Evolutionary conservation across 1,140 invertebrate species (phyloP), one percentile per base, ranked within the genome.

Genomic region (Octopus bimaculoides): DNA sequence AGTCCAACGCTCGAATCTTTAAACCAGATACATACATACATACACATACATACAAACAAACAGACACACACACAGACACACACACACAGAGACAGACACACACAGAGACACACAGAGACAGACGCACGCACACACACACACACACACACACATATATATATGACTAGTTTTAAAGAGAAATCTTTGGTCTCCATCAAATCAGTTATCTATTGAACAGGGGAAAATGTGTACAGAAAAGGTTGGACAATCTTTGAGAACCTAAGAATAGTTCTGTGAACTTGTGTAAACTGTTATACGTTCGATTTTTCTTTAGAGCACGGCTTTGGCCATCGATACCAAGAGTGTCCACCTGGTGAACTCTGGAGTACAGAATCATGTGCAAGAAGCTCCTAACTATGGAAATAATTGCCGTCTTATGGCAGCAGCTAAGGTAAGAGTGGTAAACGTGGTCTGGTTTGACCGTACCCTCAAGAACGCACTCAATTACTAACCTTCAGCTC

Each of bases 371-470:
- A 83, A 84, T 73, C 73, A 82, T 12, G 75, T 71, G 0, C 82
- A 80, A n/a, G 71, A 69, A 69, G n/a, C 20, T 41, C 61, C 66
- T 41, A 79, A 73, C 12, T 78, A 78, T 8, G 83, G 84, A 61
- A 85, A 82, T 54, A 85, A 87, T 54, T 83, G 86, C 55, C 84
- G 83, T 75, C 76, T 87, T 73, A 85, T 83, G 5, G 82, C 75
- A 80, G 83, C 86, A 75, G 84, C 85, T 0, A 83, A 87, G 85
- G 85, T 85, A 26, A 78, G 80, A 53, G 0, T 61, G 41, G 4
- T 10, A 54, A 10, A 4, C 10, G 52, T 71, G 66, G 5, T 52
- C 7, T 78, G 77, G 52, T 17, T 12, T 73, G n/a, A n/a, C 41
- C 52, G 77, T 5, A 7, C 20, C 12, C 14, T 52, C 8, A n/a